Base-by-base conservation (phyloP, 64 coral and sea anemone genomes). In the Stylophora pistillata region DNA sequence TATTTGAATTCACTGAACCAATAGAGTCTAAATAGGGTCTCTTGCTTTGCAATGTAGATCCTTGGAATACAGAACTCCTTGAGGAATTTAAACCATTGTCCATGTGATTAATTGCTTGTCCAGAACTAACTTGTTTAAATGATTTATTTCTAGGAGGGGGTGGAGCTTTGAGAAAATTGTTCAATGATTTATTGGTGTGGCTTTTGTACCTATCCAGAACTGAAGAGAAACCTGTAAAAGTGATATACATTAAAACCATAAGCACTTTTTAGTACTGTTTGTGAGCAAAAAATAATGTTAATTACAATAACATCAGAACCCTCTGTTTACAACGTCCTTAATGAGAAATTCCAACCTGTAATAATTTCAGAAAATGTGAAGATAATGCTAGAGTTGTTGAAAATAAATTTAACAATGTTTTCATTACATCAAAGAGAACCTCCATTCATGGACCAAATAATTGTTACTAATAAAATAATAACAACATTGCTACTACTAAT, bases 151-250 rank as follows among this genome's bases (percentile, higher is more conserved):
- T 79, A 21, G 95, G 91, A 28, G 91, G 91, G 10, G 95, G 95
- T 15, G 95, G 95, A 76, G 95, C 95, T 87, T 97, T 97, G 13
- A 97, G 65, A 90, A 97, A 97, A 74, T 97, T 97, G 69, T 92
- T 93, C n/a, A 97, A 53, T 65, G 79, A 68, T 34, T 79, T 89
- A 47, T 69, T 88, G 13, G 86, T 59, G 4, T 63, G 70, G 74
- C 86, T 60, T 37, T 93, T 93, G 13, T 87, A 83, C 56, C 88
- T 93, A 15, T 93, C 91, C 55, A 81, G 18, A 37, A 89, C 86
- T 41, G 91, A 93, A 33, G 86, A 93, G 13, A 84, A 83, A 58
- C 91, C 91, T 93, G 34, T 4, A 11, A 16, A 84, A 6, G 66
- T 64, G 17, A 75, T 26, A 52, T 47, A 59, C 30, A 76, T 56